phyloP scores from a whole-genome alignment of 2,797 vertebrate genomes.

The Coracias cyanogaster region DNA sequence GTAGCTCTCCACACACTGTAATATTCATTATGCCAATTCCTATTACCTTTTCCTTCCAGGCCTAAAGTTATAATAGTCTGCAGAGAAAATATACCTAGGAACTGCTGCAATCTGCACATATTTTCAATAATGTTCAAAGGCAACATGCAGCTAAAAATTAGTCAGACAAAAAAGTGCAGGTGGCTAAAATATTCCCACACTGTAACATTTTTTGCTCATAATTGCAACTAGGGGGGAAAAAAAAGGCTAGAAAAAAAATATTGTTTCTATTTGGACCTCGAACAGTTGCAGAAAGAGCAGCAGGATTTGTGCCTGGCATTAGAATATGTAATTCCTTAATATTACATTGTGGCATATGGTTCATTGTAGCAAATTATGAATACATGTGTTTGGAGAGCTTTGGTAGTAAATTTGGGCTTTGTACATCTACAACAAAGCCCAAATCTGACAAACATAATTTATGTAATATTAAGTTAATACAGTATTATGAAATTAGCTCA shows the following conservation, averaged over 20 bases:
- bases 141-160: slow-evolving; percentile 62
- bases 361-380: slow-evolving; percentile 77
- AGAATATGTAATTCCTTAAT: slow-evolving; percentile 79
- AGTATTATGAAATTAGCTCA: slow-evolving; percentile 83
- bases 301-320: slow-evolving; percentile 71
- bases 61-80: slow-evolving; percentile 62
- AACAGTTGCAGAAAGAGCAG: slow-evolving; percentile 61
- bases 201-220: slow-evolving; percentile 73
- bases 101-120: neutral
- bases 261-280: slow-evolving; percentile 80
- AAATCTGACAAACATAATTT: slow-evolving; percentile 80
- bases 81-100: slow-evolving; percentile 4
- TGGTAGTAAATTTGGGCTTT: slow-evolving; percentile 78
- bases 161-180: slow-evolving; percentile 58
- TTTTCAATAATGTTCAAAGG: slow-evolving; percentile 47
- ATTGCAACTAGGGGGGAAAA: slow-evolving; percentile 58
- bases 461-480: slow-evolving; percentile 82
- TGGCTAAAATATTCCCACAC: slow-evolving; percentile 76
- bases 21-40: slow-evolving; percentile 34
- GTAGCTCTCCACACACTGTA: neutral
- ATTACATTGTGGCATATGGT: slow-evolving; percentile 72
- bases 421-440: slow-evolving; percentile 72
- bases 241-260: slow-evolving; percentile 76
- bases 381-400: slow-evolving; percentile 75
- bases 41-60: slow-evolving; percentile 62